Percentiles rank a stretch among this genome's conserved stretches.
These are phyloP conservation scores for Xenentodon cancila DNA, from an alignment of 2,797 vertebrate genomes.

Conservation along the genomic window DNA sequence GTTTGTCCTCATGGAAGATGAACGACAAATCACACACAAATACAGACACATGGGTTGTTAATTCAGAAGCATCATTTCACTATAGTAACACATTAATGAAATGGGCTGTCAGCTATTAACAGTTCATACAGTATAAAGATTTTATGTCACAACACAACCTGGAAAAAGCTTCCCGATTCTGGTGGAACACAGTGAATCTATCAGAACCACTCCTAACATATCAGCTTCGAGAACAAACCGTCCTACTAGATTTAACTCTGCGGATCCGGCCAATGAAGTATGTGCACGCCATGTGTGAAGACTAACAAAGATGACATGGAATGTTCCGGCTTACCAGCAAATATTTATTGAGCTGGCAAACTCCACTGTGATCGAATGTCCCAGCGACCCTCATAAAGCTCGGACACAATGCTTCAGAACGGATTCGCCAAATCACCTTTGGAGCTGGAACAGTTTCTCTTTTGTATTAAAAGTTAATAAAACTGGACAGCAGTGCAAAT, in stretches of 20 bases:
- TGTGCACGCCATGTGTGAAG: conserved; percentile 53
- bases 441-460: conserved; percentile 60
- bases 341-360: conserved; percentile 53
- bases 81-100: too few relatives aligned
- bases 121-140: too few relatives aligned
- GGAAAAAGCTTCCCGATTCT: conserved; percentile 10
- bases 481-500: conserved; percentile 72
- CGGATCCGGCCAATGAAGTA: conserved; percentile 26
- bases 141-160: background rate
- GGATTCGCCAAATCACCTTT: conserved; percentile 32
- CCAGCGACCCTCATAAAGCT: conserved; percentile 12
- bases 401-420: conserved; percentile 32
- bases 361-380: conserved; percentile 24
- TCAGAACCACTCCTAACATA: conserved; percentile 31
- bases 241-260: conserved; percentile 21
- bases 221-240: conserved; percentile 44
- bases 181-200: conserved; percentile 8
- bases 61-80: too few relatives aligned
- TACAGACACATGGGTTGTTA: too few relatives aligned
- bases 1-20: too few relatives aligned
- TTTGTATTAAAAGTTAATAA: conserved; percentile 76
- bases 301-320: conserved; percentile 29
- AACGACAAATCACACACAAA: too few relatives aligned
- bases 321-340: conserved; percentile 45
- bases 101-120: too few relatives aligned